These are phyloP conservation scores for Stigmatopora nigra DNA, from an alignment of 2,113 vertebrate genomes.

Conservation along the genomic window DNA sequence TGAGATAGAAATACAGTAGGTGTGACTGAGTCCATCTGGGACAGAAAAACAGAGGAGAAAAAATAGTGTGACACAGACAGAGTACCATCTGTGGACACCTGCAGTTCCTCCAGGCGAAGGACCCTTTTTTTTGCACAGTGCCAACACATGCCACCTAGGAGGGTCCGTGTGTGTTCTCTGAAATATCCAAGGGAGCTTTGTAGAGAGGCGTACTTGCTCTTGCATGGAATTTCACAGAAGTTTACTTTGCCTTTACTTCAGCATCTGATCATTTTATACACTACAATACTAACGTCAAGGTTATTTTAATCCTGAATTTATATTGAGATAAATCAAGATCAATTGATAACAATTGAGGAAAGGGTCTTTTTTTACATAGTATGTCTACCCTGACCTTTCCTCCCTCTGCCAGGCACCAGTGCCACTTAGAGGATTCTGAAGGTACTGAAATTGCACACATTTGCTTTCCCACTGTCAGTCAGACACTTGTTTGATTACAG, in stretches of 20 bases:
- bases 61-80: conserved; percentile 33
- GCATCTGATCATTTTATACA: background rate
- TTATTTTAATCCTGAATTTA: background rate
- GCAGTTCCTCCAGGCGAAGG: conserved; percentile 51
- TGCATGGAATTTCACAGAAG: background rate
- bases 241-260: background rate
- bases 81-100: conserved; percentile 64
- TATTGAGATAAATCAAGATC: background rate
- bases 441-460: conserved; percentile 46
- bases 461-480: conserved; percentile 10
- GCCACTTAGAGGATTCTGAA: conserved; percentile 62
- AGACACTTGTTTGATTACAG: conserved; percentile 7
- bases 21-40: conserved; percentile 67
- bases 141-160: conserved; percentile 51
- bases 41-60: conserved; percentile 13
- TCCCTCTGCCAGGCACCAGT: conserved; percentile 59
- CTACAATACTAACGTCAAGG: background rate
- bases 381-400: conserved; percentile 18
- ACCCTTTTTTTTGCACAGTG: conserved; percentile 42
- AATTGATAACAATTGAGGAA: conserved; percentile 15
- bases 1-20: conserved; percentile 53
- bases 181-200: conserved; percentile 5
- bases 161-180: conserved; percentile 33
- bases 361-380: conserved; percentile 25
- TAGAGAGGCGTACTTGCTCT: background rate